Evolutionary conservation across 2,888 invertebrate species (phyloP).

Genomic region (Miltochrista miniata): DNA sequence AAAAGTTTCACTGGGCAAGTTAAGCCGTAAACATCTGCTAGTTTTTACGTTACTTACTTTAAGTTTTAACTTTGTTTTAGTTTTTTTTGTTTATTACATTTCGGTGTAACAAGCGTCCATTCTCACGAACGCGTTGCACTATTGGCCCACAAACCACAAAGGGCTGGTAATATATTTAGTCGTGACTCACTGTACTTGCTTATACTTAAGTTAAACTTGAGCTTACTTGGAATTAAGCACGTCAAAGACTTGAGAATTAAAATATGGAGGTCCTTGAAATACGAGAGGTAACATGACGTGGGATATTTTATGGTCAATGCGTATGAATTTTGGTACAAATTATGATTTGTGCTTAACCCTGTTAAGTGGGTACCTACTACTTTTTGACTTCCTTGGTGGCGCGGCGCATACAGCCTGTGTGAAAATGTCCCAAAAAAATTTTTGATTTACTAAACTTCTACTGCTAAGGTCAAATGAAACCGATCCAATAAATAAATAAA

Average conservation of each 20-base stretch:
- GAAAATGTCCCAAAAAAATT: too few relatives aligned
- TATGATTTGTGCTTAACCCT: neutral
- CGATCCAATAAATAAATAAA: too few relatives aligned
- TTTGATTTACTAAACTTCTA: too few relatives aligned
- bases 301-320: neutral
- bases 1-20: too few relatives aligned
- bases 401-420: too few relatives aligned
- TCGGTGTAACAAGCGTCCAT: conserved; percentile 31
- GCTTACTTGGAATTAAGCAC: conserved; percentile 11
- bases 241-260: conserved; percentile 13
- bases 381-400: too few relatives aligned
- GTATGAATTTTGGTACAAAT: neutral
- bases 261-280: conserved; percentile 7
- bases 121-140: conserved; percentile 20
- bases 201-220: conserved; percentile 11
- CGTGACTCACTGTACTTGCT: conserved; percentile 44
- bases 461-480: too few relatives aligned
- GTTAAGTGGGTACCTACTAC: too few relatives aligned
- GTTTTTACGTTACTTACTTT: too few relatives aligned
- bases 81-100: conserved; percentile 8
- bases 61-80: too few relatives aligned
- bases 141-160: conserved; percentile 43
- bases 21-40: too few relatives aligned
- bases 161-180: conserved; percentile 52
- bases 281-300: neutral